Evolutionary conservation across 2,888 invertebrate species (phyloP).

Genomic region (Schizaphis graminum): DNA sequence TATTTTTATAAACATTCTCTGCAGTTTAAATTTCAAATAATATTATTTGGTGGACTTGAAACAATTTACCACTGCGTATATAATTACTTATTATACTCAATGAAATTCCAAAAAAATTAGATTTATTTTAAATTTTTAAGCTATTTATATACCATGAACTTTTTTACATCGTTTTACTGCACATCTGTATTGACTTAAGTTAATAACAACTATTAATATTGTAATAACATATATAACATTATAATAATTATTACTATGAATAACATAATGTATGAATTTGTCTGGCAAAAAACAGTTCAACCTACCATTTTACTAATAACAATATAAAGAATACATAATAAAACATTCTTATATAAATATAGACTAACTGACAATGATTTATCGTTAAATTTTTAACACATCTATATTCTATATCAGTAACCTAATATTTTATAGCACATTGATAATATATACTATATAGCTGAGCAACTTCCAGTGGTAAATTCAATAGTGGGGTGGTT

Average conservation of each 20-base stretch:
- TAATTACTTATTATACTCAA: not conserved
- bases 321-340: not conserved
- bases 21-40: not conserved
- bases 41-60: not conserved
- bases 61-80: not conserved
- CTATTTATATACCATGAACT: not conserved
- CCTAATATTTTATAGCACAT: too few species aligned
- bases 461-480: too few species aligned
- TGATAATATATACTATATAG: too few species aligned
- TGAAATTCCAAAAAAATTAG: not conserved
- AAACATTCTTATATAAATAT: not conserved
- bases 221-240: not conserved
- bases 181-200: not conserved
- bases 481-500: too few species aligned
- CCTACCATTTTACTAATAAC: not conserved
- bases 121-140: not conserved
- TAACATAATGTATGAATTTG: not conserved
- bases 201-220: not conserved
- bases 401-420: not conserved
- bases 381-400: not conserved
- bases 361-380: not conserved
- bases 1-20: not conserved
- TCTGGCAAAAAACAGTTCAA: not conserved
- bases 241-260: not conserved
- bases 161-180: not conserved